Evolutionary conservation across 2,113 vertebrate species (phyloP).

Genomic region (Lophius piscatorius): DNA sequence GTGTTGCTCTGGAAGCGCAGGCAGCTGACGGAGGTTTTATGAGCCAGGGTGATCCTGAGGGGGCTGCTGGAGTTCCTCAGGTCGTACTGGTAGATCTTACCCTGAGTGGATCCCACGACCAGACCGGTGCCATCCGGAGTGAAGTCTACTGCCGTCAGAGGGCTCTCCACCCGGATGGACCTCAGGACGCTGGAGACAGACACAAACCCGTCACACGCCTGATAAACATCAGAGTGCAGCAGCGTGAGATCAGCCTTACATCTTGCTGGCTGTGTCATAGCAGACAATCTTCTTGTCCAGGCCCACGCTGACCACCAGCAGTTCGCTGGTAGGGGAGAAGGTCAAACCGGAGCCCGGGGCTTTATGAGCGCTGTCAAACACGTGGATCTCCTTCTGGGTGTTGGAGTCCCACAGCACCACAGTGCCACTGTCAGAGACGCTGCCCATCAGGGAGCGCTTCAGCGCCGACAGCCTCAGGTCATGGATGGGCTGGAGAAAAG

Average conservation of each 20-base stretch:
- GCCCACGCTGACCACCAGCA: slow-evolving; percentile 92
- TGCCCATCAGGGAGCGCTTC: slow-evolving; percentile 92
- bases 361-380: slow-evolving; percentile 89
- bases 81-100: slow-evolving; percentile 93
- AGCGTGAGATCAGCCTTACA: slow-evolving; percentile 80
- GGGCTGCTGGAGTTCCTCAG: slow-evolving; percentile 90
- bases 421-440: slow-evolving; percentile 89
- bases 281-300: slow-evolving; percentile 97
- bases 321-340: slow-evolving; percentile 94
- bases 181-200: slow-evolving; percentile 78
- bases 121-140: slow-evolving; percentile 91
- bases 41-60: slow-evolving; percentile 85
- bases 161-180: slow-evolving; percentile 87
- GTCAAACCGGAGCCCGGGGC: slow-evolving; percentile 91
- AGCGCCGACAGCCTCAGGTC: slow-evolving; percentile 89
- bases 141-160: slow-evolving; percentile 93
- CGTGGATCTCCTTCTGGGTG: slow-evolving; percentile 88
- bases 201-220: neutral
- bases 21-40: slow-evolving; percentile 94
- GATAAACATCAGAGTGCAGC: too few relatives aligned
- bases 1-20: slow-evolving; percentile 87
- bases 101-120: slow-evolving; percentile 91
- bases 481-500: slow-evolving; percentile 85
- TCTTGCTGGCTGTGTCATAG: slow-evolving; percentile 94
- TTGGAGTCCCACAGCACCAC: slow-evolving; percentile 96